Percentiles rank a stretch among this genome's conserved stretches.
These are phyloP conservation scores for Napeogenes sylphis DNA, from an alignment of 2,888 invertebrate genomes.

Conservation along the genomic window DNA sequence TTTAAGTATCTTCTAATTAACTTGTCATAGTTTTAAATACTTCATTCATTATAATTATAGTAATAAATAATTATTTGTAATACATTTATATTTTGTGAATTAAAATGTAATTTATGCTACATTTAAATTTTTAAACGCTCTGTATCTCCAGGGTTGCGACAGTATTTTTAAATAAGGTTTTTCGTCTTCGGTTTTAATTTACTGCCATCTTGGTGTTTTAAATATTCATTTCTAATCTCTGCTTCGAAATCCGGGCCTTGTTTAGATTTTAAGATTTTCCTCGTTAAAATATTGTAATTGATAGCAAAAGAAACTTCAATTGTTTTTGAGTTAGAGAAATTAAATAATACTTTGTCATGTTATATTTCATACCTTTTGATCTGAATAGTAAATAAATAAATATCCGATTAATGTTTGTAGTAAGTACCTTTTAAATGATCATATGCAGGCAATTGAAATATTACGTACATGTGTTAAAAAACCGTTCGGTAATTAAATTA, in stretches of 20 bases:
- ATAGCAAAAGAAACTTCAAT: slow-evolving; percentile 5
- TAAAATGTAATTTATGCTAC: neutral
- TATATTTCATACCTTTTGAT: too few species aligned
- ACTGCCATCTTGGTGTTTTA: slow-evolving; percentile 32
- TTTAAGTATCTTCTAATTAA: neutral
- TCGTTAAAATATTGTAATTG: slow-evolving; percentile 14
- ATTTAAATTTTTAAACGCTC: neutral
- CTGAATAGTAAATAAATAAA: too few species aligned
- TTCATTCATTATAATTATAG: too few species aligned
- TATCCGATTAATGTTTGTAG: too few species aligned
- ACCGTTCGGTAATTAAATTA: too few species aligned
- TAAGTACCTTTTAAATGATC: too few species aligned
- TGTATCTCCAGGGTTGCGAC: slow-evolving; percentile 1
- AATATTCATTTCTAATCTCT: slow-evolving; percentile 41
- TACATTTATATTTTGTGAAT: too few species aligned
- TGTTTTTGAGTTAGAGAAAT: too few species aligned
- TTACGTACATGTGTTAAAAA: too few species aligned
- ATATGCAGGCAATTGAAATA: too few species aligned
- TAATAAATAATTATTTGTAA: too few species aligned
- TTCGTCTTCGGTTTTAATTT: slow-evolving; percentile 33
- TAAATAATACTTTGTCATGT: too few species aligned
- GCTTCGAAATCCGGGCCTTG: slow-evolving; percentile 22
- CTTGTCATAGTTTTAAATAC: neutral
- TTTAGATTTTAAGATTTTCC: slow-evolving; percentile 18
- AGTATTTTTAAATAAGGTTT: slow-evolving; percentile 27